phyloP scores from a whole-genome alignment of 2,888 invertebrate genomes.

The Orthosia gracilis region DNA sequence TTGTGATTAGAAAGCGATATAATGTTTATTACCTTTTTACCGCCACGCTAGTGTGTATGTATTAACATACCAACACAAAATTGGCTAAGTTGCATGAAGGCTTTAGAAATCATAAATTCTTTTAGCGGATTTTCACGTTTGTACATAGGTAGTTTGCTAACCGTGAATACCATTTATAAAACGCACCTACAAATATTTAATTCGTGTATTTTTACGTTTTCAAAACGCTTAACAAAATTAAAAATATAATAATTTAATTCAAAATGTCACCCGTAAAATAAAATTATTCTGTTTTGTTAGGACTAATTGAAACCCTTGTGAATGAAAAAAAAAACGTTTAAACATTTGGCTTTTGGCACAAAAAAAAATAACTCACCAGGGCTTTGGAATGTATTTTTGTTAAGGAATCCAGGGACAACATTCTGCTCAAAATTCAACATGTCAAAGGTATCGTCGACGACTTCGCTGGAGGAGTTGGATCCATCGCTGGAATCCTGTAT shows the following conservation, averaged over 20 bases:
- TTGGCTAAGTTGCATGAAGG: constrained; percentile 36
- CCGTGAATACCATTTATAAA: constrained; percentile 25
- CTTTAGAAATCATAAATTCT: constrained; percentile 30
- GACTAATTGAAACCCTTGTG: constrained; percentile 3
- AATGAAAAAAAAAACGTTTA: constrained; percentile 6
- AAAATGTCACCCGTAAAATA: constrained; percentile 23
- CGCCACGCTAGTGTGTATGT: background rate
- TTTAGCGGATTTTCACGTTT: constrained; percentile 20
- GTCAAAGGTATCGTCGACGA: constrained; percentile 80
- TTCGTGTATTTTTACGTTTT: constrained; percentile 9
- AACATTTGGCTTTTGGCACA: background rate
- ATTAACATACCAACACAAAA: constrained; percentile 25
- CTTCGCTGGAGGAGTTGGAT: constrained; percentile 77
- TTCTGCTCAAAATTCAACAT: constrained; percentile 86
- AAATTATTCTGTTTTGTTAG: constrained; percentile 23
- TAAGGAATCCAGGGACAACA: constrained; percentile 87
- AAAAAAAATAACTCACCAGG: constrained; percentile 67
- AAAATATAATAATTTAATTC: constrained; percentile 24
- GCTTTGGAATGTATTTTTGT: constrained; percentile 87
- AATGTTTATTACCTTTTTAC: constrained; percentile 16
- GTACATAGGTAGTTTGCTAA: no score
- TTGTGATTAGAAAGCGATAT: constrained; percentile 4
- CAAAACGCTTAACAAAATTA: background rate
- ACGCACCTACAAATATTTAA: constrained; percentile 19
- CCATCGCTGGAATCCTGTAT: constrained; percentile 80